phyloP scores from a whole-genome alignment of 2,888 invertebrate genomes.

The Coecobrya sp. region DNA sequence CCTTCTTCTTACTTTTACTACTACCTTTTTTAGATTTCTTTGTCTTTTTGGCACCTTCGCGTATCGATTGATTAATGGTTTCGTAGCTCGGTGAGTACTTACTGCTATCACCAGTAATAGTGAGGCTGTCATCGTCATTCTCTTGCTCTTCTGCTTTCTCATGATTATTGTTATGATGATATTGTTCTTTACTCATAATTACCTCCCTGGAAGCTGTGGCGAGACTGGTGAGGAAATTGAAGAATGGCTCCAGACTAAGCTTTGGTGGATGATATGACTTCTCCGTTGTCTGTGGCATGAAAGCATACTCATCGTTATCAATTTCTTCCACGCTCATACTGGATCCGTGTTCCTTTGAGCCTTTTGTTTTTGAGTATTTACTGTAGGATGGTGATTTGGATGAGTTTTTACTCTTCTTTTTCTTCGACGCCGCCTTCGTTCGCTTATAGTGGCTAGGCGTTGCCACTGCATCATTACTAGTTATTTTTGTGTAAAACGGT shows the following conservation, averaged over 20 bases:
- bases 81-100: slow-evolving; percentile 78
- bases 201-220: slow-evolving; percentile 76
- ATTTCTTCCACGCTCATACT: slow-evolving; percentile 29
- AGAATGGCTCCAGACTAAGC: slow-evolving; percentile 81
- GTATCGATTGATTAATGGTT: slow-evolving; percentile 76
- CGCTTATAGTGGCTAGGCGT: slow-evolving; percentile 55
- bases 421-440: slow-evolving; percentile 55
- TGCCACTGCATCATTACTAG: slow-evolving; percentile 65
- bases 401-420: slow-evolving; percentile 76
- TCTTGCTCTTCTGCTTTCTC: not conserved
- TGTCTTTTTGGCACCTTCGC: slow-evolving; percentile 75
- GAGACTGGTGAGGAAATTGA: slow-evolving; percentile 80
- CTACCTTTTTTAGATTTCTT: slow-evolving; percentile 70
- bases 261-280: slow-evolving; percentile 71
- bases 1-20: slow-evolving; percentile 65
- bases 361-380: slow-evolving; percentile 66
- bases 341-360: slow-evolving; percentile 8
- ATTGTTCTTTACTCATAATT: slow-evolving; percentile 72
- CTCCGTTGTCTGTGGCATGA: slow-evolving; percentile 70
- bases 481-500: slow-evolving; percentile 80
- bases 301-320: slow-evolving; percentile 48
- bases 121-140: too few relatives aligned
- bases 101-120: not conserved
- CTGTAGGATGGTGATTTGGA: slow-evolving; percentile 29
- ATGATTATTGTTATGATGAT: slow-evolving; percentile 37